phyloP scores from a whole-genome alignment of 2,888 invertebrate species.

The Cephonodes hylas region DNA sequence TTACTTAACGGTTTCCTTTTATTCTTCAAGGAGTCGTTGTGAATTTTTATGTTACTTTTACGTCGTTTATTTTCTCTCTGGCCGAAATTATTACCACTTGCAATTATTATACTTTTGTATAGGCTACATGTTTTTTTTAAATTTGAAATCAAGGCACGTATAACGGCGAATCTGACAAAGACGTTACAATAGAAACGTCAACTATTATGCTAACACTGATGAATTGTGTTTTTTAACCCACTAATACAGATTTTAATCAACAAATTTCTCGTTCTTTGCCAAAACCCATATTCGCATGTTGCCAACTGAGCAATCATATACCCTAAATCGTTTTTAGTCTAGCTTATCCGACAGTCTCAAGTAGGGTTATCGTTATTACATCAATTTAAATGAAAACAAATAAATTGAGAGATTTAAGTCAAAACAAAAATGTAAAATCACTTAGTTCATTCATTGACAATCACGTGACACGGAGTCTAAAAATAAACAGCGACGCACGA shows the following conservation, averaged over 20 bases:
- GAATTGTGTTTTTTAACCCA: too few species aligned
- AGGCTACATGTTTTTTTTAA: not conserved
- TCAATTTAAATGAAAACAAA: not conserved
- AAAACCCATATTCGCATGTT: too few species aligned
- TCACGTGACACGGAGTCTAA: conserved; percentile 50
- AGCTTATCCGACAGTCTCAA: too few species aligned
- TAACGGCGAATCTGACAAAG: too few species aligned
- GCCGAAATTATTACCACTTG: not conserved
- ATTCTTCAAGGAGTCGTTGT: not conserved
- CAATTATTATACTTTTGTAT: not conserved
- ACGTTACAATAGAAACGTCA: too few species aligned
- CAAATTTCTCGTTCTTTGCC: too few species aligned
- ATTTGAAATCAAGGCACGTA: too few species aligned
- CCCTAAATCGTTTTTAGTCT: too few species aligned
- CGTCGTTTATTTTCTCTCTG: not conserved
- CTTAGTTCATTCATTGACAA: conserved; percentile 39
- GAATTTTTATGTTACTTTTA: not conserved
- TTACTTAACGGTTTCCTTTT: not conserved
- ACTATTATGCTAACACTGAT: too few species aligned
- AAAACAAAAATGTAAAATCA: not conserved
- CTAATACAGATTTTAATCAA: too few species aligned
- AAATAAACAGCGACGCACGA: conserved; percentile 56
- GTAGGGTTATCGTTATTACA: too few species aligned
- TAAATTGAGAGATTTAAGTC: not conserved
- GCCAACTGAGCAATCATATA: too few species aligned